Evolutionary conservation across 2,888 invertebrate genomes (phyloP).

Genomic region (Euphydryas editha): DNA sequence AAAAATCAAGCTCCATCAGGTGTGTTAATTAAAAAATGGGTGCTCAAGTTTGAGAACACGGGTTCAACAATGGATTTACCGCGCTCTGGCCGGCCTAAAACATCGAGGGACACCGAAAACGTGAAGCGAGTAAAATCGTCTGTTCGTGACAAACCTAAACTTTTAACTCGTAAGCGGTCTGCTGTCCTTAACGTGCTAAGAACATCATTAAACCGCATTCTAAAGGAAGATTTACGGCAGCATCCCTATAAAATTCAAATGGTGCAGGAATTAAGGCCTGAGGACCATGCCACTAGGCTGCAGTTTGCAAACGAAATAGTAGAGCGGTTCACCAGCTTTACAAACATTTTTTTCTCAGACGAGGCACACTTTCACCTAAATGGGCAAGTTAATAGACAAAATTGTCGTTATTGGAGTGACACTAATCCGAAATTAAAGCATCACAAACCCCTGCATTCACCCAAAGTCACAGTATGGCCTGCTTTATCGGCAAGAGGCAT

Average conservation of each 20-base stretch:
- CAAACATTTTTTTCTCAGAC: constrained; percentile 1
- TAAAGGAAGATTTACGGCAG: constrained; percentile 34
- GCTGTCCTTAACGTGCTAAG: constrained; percentile 32
- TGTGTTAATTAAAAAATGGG: constrained; percentile 2
- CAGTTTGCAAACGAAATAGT: constrained; percentile 18
- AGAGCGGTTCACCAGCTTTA: constrained; percentile 2
- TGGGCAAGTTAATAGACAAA: constrained; percentile 42
- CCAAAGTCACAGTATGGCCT: constrained; percentile 33
- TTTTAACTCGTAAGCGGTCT: constrained; percentile 44
- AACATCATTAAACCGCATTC: constrained; percentile 36
- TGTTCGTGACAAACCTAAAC: constrained; percentile 37
- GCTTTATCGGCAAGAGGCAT: constrained; percentile 34
- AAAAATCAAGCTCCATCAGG: constrained; percentile 7
- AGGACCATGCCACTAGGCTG: constrained; percentile 9
- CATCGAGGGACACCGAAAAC: constrained; percentile 37
- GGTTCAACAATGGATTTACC: constrained; percentile 19
- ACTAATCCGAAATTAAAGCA: constrained; percentile 41
- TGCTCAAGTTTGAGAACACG: constrained; percentile 4
- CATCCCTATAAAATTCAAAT: constrained; percentile 38
- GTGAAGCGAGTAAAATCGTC: constrained; percentile 33
- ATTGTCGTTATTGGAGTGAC: constrained; percentile 41
- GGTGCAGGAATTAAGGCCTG: constrained; percentile 30
- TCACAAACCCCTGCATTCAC: constrained; percentile 40
- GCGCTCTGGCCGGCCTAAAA: constrained; percentile 35
- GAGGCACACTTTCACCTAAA: constrained; percentile 19